Conservation (phyloP, 2,888 invertebrate species). For the Nipponacmea schrenckii region DNA sequence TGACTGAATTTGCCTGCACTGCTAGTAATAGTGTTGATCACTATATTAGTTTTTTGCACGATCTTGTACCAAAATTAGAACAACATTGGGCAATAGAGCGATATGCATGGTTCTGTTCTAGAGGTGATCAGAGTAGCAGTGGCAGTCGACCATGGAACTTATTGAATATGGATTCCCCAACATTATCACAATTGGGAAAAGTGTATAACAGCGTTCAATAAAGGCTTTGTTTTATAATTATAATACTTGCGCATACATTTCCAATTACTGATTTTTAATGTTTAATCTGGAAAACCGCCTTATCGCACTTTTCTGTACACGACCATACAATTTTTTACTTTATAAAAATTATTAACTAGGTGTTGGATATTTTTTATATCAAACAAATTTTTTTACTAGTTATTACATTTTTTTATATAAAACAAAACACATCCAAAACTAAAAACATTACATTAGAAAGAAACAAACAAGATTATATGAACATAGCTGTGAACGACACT, state of each 20-base stretch:
- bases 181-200: constrained; percentile 27
- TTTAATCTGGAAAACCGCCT: too few relatives aligned
- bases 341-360: too few relatives aligned
- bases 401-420: too few relatives aligned
- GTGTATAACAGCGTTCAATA: constrained; percentile 30
- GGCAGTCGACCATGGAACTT: constrained; percentile 26
- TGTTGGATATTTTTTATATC: too few relatives aligned
- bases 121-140: constrained; percentile 16
- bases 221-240: not conserved
- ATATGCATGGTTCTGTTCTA: constrained; percentile 34
- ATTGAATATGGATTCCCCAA: constrained; percentile 19
- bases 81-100: constrained; percentile 28
- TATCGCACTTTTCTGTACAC: too few relatives aligned
- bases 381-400: too few relatives aligned
- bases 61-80: constrained; percentile 34
- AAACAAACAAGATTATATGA: too few relatives aligned
- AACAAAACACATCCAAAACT: too few relatives aligned
- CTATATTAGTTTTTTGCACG: constrained; percentile 32
- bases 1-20: constrained; percentile 41
- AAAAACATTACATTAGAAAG: too few relatives aligned
- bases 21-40: constrained; percentile 23
- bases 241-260: not conserved
- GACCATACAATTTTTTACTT: too few relatives aligned
- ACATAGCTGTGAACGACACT: too few relatives aligned
- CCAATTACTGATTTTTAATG: too few relatives aligned